Percentiles rank a stretch among this genome's conserved stretches.
Conservation (phyloP, 2,113 vertebrate species). For the Pteruthius melanotis region DNA sequence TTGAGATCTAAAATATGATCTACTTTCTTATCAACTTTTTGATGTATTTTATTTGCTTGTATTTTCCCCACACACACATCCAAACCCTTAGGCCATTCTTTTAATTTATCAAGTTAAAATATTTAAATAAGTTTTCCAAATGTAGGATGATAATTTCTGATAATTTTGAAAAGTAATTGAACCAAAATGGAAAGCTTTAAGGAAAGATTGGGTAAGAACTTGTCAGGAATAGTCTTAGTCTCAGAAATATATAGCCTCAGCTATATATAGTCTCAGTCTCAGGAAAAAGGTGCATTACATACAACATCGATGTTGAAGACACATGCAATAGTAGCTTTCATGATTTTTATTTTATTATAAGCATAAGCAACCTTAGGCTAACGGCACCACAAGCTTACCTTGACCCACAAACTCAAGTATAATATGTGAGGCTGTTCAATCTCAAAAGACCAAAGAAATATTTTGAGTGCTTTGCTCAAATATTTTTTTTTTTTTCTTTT, state of each 20-base stretch:
- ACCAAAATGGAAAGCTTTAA: background rate
- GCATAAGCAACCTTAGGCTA: background rate
- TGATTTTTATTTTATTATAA: background rate
- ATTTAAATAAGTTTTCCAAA: background rate
- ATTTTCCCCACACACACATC: background rate
- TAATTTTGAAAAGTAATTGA: background rate
- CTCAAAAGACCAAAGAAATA: background rate
- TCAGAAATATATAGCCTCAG: background rate
- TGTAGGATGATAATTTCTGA: background rate
- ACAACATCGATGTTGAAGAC: background rate
- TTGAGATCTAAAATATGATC: background rate
- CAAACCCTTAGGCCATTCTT: background rate
- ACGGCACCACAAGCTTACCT: background rate
- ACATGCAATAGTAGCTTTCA: background rate
- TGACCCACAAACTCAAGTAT: background rate
- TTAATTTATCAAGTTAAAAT: background rate
- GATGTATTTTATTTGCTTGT: background rate
- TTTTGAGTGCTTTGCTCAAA: background rate
- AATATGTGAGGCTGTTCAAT: background rate
- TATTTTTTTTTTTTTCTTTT: background rate
- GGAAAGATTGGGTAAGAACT: background rate
- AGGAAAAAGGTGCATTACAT: background rate
- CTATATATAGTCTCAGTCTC: background rate
- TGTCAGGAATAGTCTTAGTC: background rate
- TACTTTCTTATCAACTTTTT: background rate